Evolutionary conservation across 2,797 vertebrate genomes (phyloP).

Genomic region (Eulemur albifrons): DNA sequence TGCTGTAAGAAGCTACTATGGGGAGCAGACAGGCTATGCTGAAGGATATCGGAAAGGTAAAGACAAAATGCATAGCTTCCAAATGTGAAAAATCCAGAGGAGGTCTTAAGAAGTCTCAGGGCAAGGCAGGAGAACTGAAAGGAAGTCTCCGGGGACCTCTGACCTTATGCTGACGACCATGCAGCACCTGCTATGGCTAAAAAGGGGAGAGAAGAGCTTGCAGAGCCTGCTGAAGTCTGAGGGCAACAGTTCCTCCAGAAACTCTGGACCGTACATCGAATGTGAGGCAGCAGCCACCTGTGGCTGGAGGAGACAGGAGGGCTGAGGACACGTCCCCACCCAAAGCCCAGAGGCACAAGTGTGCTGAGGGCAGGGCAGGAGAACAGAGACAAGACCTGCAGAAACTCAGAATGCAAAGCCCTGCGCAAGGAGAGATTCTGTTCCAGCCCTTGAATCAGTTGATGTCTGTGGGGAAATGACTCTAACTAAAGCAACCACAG

Average conservation of each 20-base stretch:
- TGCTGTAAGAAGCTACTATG: too few relatives aligned
- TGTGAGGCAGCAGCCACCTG: background rate
- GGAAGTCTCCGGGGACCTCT: background rate
- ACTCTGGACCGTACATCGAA: too few relatives aligned
- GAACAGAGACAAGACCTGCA: background rate
- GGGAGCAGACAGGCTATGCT: background rate
- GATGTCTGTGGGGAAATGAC: background rate
- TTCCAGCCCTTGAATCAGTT: background rate
- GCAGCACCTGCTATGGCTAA: background rate
- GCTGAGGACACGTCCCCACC: too few relatives aligned
- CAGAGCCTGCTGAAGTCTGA: background rate
- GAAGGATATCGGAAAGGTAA: background rate
- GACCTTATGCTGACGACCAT: background rate
- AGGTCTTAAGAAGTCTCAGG: background rate
- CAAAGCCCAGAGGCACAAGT: background rate
- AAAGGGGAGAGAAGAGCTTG: accelerated
- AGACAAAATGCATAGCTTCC: background rate
- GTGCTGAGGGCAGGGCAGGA: background rate
- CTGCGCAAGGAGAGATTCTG: background rate
- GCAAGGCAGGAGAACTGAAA: background rate
- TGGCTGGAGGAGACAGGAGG: background rate
- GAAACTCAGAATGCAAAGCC: background rate
- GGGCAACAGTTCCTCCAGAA: background rate
- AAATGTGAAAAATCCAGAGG: background rate
- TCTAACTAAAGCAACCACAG: background rate